A percentile compares a stretch with the other conserved stretches of the same genome.
phyloP scores from a whole-genome alignment of 2,113 vertebrate genomes.

The Talpa occidentalis region DNA sequence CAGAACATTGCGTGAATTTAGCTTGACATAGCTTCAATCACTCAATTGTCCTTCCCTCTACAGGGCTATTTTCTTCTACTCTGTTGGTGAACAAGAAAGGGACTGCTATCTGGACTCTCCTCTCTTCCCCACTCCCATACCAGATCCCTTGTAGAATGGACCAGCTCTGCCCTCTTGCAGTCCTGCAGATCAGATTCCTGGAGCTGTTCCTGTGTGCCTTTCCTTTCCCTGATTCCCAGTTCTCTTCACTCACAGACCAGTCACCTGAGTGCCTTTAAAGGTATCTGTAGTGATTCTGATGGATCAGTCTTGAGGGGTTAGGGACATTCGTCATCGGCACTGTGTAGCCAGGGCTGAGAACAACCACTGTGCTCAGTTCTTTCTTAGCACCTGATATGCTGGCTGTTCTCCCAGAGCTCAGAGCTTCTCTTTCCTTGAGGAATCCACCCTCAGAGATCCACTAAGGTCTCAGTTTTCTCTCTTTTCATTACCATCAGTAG shows the following conservation, averaged over 20 bases:
- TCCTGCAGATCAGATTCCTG: background rate
- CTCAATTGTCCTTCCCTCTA: background rate
- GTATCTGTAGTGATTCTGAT: background rate
- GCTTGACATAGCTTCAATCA: background rate
- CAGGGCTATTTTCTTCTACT: background rate
- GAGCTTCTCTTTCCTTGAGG: background rate
- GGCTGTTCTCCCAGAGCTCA: background rate
- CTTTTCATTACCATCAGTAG: slow-evolving; percentile 1
- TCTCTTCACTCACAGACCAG: background rate
- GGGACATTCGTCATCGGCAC: background rate
- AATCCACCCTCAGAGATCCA: background rate
- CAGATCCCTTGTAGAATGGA: background rate
- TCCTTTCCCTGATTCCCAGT: background rate
- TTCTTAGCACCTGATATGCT: background rate
- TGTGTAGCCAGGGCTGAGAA: background rate
- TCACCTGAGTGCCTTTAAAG: background rate
- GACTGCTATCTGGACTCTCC: background rate
- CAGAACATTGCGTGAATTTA: background rate
- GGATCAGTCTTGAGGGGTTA: background rate
- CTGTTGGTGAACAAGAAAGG: background rate
- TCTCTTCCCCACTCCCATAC: too few species aligned
- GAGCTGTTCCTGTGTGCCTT: background rate
- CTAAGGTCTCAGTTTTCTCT: background rate
- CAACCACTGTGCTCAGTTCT: background rate
- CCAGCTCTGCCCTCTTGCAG: background rate